Percentiles rank a stretch among this genome's conserved stretches.
Conservation (phyloP, 1,140 invertebrate species). For the Bombus fervidus region DNA sequence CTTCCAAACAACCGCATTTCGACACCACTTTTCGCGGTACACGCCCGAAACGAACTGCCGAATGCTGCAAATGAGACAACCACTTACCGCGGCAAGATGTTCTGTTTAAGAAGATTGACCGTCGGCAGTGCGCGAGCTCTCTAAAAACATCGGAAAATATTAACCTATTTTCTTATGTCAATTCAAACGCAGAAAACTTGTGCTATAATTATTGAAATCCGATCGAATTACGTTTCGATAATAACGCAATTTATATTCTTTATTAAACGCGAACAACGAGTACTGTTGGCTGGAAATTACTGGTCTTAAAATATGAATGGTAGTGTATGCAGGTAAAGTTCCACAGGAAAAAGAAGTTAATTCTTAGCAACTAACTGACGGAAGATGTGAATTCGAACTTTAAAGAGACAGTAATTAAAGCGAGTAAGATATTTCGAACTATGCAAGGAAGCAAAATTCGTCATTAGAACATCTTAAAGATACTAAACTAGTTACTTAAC, state of each 20-base stretch:
- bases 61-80: constrained; percentile 60
- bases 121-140: constrained; percentile 20
- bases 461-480: too few relatives aligned
- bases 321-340: too few relatives aligned
- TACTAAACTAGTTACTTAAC: not conserved
- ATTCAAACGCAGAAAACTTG: not conserved
- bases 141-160: not conserved
- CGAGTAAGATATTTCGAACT: not conserved
- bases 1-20: constrained; percentile 59
- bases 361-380: too few relatives aligned
- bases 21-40: constrained; percentile 41
- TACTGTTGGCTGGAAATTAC: too few relatives aligned
- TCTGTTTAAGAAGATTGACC: constrained; percentile 59
- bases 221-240: too few relatives aligned
- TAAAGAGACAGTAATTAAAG: not conserved
- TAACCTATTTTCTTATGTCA: not conserved
- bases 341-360: too few relatives aligned
- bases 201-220: too few relatives aligned
- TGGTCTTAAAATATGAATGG: not conserved
- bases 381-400: not conserved
- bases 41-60: constrained; percentile 34
- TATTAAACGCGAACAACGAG: too few relatives aligned
- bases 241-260: too few relatives aligned
- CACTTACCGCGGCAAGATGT: constrained; percentile 33
- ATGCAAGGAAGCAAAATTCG: too few relatives aligned